Base-by-base conservation (phyloP, 2,797 vertebrate genomes). In the Schizopygopsis malacanthus region DNA sequence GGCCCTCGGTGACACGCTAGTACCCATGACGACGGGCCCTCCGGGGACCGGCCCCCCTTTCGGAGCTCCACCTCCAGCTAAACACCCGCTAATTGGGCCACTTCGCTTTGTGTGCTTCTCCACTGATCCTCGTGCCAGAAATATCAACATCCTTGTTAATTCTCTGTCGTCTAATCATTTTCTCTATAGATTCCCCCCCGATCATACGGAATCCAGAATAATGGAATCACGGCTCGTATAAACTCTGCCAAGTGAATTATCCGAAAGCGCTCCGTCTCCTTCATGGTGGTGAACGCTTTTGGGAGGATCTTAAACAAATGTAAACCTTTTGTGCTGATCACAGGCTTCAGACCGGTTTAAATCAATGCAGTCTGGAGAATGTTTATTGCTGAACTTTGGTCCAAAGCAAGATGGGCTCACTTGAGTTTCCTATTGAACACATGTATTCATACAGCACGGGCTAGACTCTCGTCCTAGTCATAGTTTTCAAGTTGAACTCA, bases 51-150 rank as follows among this genome's bases (percentile, higher is more conserved):
- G 33, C 69, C 54, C 70, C 70, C 63, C 4, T 72, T 67, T 39
- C 16, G 15, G 7, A 72, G 81, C 86, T 43, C 63, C 79, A 69
- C 47, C 79, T 69, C 84, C 83, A 85, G 75, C 83, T 81, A 85
- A 87, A 87, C 86, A 79, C 78, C 84, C 84, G 28, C 81, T 84
- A 87, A 87, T 84, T 87, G 56, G 82, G 80, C 76, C 88, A 81
- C 71, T 72, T 81, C 47, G 72, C 84, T 82, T 86, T 59, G 83
- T 72, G 73, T 50, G 41, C 77, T 77, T 56, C 79, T 85, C 81
- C 45, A 71, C 69, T 87, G 77, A 87, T 81, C 77, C 80, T 2
- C 2, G 20, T 50, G 86, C 84, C 88, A 87, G 84, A 89, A 87
- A 87, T 77, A 84, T 86, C 72, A 86, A 63, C 77, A 73, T 69